Evolutionary conservation across 2,113 vertebrate genomes (phyloP).

Genomic region (Eclectus roratus): DNA sequence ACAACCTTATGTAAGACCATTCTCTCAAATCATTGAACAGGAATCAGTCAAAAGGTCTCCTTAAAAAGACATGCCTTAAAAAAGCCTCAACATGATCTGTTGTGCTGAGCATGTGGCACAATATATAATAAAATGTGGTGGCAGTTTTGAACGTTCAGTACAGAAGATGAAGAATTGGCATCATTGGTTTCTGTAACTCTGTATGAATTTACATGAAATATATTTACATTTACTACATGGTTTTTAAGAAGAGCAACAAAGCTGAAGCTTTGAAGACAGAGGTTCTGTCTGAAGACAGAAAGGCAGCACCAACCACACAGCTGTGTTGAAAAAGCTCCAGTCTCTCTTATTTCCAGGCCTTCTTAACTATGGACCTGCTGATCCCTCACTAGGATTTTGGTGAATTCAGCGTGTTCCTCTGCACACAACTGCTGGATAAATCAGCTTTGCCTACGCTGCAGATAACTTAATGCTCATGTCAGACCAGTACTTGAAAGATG

Average conservation of each 20-base stretch:
- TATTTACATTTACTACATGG: background rate
- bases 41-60: background rate
- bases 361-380: background rate
- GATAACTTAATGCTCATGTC: background rate
- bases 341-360: background rate
- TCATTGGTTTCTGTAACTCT: background rate
- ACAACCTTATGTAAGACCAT: background rate
- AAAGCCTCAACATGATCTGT: background rate
- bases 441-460: background rate
- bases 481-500: background rate
- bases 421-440: background rate
- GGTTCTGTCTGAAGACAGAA: background rate
- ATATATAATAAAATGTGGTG: background rate
- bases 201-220: background rate
- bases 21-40: background rate
- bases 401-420: background rate
- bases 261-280: background rate
- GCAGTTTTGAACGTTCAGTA: background rate
- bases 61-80: background rate
- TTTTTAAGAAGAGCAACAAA: background rate
- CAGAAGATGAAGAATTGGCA: background rate
- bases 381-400: fast-evolving
- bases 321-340: background rate
- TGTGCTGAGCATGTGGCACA: background rate
- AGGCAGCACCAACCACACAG: background rate